A percentile compares a stretch with the other conserved stretches of the same genome.
phyloP scores from a whole-genome alignment of 2,888 invertebrate genomes.

The Pseudolycoriella hygida region DNA sequence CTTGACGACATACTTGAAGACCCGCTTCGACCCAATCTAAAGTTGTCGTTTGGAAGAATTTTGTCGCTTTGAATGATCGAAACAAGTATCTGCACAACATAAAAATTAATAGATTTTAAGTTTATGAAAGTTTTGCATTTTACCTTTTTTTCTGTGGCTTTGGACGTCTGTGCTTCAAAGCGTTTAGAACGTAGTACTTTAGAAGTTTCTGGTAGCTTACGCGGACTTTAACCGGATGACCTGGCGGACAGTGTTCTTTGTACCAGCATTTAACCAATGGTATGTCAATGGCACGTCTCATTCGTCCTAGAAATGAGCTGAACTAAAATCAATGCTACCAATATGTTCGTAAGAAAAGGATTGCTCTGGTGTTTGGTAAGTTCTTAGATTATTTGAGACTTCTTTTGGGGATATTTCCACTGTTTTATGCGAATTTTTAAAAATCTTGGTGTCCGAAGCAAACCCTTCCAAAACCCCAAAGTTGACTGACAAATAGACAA shows the following conservation, averaged over 20 bases:
- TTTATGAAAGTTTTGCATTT: conserved; percentile 5
- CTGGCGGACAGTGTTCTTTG: conserved; percentile 83
- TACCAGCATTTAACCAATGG: conserved; percentile 97
- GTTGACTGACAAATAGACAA: no score
- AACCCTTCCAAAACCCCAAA: no score
- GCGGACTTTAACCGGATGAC: conserved; percentile 95
- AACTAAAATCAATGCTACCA: no score
- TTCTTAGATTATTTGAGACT: no score
- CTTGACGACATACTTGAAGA: conserved; percentile 93
- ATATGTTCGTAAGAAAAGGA: no score
- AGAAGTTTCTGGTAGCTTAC: conserved; percentile 98
- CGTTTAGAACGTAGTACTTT: conserved; percentile 96
- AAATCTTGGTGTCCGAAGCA: no score
- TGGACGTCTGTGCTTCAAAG: conserved; percentile 90
- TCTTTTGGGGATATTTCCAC: no score
- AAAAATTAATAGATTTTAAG: conserved; percentile 1
- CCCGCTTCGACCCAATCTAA: conserved; percentile 99
- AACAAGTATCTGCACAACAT: conserved; percentile 57
- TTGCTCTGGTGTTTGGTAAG: no score
- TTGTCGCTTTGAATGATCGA: conserved; percentile 98
- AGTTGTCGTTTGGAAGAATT: conserved; percentile 99
- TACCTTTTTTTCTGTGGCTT: conserved; percentile 92
- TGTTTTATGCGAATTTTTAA: no score
- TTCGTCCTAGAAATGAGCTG: no score
- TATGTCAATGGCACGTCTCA: conserved; percentile 87